Conservation (phyloP, 2,888 invertebrate species). For the Rhagium mordax region DNA sequence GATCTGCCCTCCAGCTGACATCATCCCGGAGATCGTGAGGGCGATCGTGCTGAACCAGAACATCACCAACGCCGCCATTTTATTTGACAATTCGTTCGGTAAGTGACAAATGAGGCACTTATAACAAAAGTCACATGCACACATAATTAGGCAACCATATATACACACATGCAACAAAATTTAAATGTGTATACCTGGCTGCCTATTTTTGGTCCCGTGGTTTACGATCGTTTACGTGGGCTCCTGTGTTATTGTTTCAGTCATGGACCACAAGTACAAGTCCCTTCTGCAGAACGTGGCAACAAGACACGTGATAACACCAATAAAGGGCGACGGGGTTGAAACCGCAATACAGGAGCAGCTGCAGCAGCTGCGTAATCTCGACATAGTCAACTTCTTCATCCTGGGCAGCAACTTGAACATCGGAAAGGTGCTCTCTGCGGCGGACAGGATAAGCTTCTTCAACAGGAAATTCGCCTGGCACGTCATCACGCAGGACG, state of each 20-base stretch:
- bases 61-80: conserved; percentile 92
- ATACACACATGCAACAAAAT: too few relatives aligned
- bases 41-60: conserved; percentile 87
- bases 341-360: conserved; percentile 74
- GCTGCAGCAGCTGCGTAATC: conserved; percentile 80
- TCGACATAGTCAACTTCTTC: conserved; percentile 93
- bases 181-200: too few relatives aligned
- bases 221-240: too few relatives aligned
- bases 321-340: conserved; percentile 71
- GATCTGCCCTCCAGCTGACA: conserved; percentile 88
- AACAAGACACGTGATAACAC: conserved; percentile 90
- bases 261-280: conserved; percentile 96
- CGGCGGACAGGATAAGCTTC: conserved; percentile 82
- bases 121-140: too few relatives aligned
- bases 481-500: conserved; percentile 89
- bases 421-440: conserved; percentile 72
- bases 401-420: conserved; percentile 83
- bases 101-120: conserved; percentile 36
- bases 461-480: conserved; percentile 79
- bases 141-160: too few relatives aligned
- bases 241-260: too few relatives aligned
- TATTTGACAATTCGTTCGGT: conserved; percentile 92
- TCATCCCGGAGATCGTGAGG: conserved; percentile 87
- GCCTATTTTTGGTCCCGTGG: too few relatives aligned
- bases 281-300: conserved; percentile 91